Evolutionary conservation across 2,797 vertebrate species (phyloP), one percentile per base, ranked within the genome.

Genomic region (Leontocebus nigricollis): DNA sequence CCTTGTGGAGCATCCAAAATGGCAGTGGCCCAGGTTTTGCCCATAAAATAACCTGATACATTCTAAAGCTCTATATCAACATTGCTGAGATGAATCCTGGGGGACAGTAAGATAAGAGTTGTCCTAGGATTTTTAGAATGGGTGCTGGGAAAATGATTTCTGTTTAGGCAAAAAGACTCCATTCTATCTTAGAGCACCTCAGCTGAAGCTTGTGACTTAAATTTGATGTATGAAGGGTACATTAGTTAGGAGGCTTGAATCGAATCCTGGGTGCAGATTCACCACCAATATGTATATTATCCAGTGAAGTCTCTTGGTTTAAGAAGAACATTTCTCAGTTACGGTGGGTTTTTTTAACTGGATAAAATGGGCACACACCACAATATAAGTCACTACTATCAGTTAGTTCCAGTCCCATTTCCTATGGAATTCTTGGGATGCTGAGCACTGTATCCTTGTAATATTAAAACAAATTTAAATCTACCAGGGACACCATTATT

Each of bases 391-490:
- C n/a, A 52, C 20, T 39, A 26, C n/a, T n/a, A 36, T 80, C 11
- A 20, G 12, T 77, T 26, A 48, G 26, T 88, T 83, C n/a, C 1
- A 10, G n/a, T 59, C 33, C 4, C 5, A 0, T 67, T 81, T 15
- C 26, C n/a, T 48, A 44, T n/a, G 59, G 11, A 70, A n/a, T 76
- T 10, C 8, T 61, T 88, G 30, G 22, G 19, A 64, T 14, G 24
- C 33, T 94, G 41, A 90, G 72, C 24, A 59, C 19, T 75, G 5
- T 33, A 44, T 41, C 10, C 7, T 22, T 59, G 22, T 10, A 30
- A 12, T 93, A 33, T 41, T 77, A 84, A 92, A 95, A 52, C 8
- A 59, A 86, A 48, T 72, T 95, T 84, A 61, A 72, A 86, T 86
- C 36, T 93, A n/a, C 17, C 17, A 17, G 80, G 33, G 52, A 50